Evolutionary conservation across 2,113 vertebrate genomes (phyloP).

Genomic region (Pygoscelis adeliae): DNA sequence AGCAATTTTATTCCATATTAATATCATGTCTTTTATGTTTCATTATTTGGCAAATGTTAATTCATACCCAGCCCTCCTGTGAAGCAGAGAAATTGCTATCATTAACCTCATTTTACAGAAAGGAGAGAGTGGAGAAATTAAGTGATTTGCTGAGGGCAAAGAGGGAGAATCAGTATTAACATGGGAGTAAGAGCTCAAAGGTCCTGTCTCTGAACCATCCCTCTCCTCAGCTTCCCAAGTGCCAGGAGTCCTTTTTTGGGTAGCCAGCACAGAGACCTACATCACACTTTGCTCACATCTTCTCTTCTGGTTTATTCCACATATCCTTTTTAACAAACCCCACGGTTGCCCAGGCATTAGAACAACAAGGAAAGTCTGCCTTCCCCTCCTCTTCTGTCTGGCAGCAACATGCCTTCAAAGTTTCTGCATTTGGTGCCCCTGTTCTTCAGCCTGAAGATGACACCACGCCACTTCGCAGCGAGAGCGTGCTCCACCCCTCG

Average conservation of each 20-base stretch:
- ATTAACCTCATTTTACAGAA: neutral
- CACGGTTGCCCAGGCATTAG: neutral
- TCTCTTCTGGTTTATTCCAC: neutral
- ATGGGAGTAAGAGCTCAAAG: neutral
- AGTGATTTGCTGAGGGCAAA: neutral
- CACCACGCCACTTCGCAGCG: accelerated
- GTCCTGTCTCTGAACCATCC: neutral
- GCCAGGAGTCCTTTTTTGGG: neutral
- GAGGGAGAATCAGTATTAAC: neutral
- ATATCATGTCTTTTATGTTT: neutral
- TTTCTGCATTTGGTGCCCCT: accelerated
- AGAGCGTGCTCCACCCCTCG: accelerated
- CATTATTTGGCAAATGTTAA: neutral
- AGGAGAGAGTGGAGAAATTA: neutral
- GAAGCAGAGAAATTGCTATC: neutral
- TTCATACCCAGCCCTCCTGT: neutral
- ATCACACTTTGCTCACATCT: neutral
- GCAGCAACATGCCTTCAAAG: neutral
- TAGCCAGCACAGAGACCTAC: neutral
- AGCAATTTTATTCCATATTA: neutral
- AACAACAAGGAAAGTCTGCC: neutral
- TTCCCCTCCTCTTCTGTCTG: neutral
- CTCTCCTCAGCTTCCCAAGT: neutral
- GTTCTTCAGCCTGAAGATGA: neutral
- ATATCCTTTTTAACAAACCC: neutral